Percentiles rank a stretch among this genome's conserved stretches.
phyloP scores from a whole-genome alignment of 2,113 vertebrate species.

The Cheilinus undulatus region DNA sequence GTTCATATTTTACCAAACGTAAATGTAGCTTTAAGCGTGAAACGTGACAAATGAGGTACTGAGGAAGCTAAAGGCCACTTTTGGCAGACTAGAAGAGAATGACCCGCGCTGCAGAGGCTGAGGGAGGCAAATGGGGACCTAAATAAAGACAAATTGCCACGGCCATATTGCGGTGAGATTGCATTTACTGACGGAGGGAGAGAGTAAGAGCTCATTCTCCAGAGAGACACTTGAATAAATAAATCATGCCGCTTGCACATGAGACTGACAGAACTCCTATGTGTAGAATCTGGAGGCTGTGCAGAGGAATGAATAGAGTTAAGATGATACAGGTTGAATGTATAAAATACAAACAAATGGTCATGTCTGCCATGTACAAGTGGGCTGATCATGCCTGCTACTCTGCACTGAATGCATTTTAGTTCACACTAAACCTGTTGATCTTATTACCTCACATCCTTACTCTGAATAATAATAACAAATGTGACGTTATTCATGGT shows the following conservation, averaged over 20 bases:
- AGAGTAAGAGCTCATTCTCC: constrained; percentile 77
- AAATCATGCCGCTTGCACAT: constrained; percentile 70
- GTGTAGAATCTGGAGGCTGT: constrained; percentile 18
- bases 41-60: constrained; percentile 74
- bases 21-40: constrained; percentile 47
- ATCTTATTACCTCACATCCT: background rate
- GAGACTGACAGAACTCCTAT: constrained; percentile 61
- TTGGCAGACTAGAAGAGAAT: constrained; percentile 65
- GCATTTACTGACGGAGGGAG: constrained; percentile 78
- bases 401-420: background rate
- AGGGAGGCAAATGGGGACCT: constrained; percentile 70
- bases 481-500: background rate
- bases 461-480: background rate
- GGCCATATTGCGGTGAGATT: constrained; percentile 75
- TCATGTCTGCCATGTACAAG: background rate
- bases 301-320: constrained; percentile 18
- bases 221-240: constrained; percentile 75
- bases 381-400: background rate
- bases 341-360: constrained; percentile 53
- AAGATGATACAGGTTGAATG: constrained; percentile 18
- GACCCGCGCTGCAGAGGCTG: constrained; percentile 62
- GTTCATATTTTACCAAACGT: constrained; percentile 32
- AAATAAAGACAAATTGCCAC: constrained; percentile 83
- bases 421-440: background rate
- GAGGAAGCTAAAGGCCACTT: constrained; percentile 66